Percentiles rank a stretch among this genome's conserved stretches.
Evolutionary conservation across 2,888 invertebrate species (phyloP).

Genomic region (Napeogenes inachia): DNA sequence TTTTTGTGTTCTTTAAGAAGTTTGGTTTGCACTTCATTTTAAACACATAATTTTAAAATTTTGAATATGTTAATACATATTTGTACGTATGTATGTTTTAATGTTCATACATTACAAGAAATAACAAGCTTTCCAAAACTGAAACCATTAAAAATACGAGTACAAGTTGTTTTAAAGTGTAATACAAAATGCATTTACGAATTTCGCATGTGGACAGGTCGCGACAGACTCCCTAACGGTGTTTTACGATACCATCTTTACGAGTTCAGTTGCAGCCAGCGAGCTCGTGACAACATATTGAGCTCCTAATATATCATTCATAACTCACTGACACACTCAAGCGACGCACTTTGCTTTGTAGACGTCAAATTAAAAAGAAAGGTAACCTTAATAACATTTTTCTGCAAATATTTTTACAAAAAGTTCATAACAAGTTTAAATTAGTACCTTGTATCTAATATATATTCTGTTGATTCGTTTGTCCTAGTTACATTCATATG

Average conservation of each 20-base stretch:
- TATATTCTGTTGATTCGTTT: slow-evolving; percentile 1
- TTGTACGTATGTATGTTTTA: too few relatives aligned
- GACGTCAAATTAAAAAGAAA: too few relatives aligned
- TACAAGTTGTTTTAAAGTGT: not conserved
- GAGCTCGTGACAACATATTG: not conserved
- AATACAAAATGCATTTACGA: not conserved
- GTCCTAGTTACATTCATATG: too few relatives aligned
- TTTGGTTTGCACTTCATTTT: not conserved
- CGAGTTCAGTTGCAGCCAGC: not conserved
- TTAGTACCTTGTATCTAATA: slow-evolving; percentile 10
- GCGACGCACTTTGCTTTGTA: too few relatives aligned
- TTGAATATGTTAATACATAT: too few relatives aligned
- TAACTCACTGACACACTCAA: not conserved
- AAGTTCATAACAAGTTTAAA: not conserved
- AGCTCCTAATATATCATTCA: not conserved
- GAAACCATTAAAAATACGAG: not conserved
- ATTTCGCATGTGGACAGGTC: slow-evolving; percentile 14
- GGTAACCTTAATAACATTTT: too few relatives aligned
- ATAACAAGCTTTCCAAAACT: not conserved
- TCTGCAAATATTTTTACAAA: too few relatives aligned
- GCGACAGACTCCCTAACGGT: slow-evolving; percentile 18
- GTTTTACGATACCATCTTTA: slow-evolving; percentile 4
- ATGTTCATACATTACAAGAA: too few relatives aligned
- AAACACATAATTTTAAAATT: too few relatives aligned
- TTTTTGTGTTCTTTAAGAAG: not conserved